Evolutionary conservation across 2,113 vertebrate genomes (phyloP).

Genomic region (Peromyscus leucopus): DNA sequence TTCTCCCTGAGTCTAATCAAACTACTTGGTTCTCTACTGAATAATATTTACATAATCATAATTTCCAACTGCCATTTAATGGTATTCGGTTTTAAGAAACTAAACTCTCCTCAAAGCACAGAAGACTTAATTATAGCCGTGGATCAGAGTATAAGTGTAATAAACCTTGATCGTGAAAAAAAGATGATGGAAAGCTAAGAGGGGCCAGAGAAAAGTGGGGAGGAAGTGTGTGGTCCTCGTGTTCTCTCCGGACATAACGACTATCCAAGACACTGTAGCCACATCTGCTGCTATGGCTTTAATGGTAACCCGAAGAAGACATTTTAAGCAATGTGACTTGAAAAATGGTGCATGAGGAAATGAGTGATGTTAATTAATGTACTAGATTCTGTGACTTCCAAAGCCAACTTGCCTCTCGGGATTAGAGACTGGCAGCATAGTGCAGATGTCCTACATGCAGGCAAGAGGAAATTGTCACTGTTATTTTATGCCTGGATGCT

Average conservation of each 20-base stretch:
- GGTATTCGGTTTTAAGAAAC: conserved; percentile 76
- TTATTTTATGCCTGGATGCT: conserved; percentile 32
- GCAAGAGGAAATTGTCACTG: conserved; percentile 4
- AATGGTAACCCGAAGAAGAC: not conserved
- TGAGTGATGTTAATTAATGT: not conserved
- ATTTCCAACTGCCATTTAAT: conserved; percentile 78
- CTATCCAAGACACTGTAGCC: not conserved
- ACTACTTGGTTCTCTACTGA: conserved; percentile 71
- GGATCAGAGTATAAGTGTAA: conserved; percentile 74
- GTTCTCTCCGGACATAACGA: not conserved
- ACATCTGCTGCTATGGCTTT: not conserved
- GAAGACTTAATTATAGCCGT: conserved; percentile 74
- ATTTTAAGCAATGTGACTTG: not conserved
- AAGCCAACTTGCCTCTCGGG: conserved; percentile 1
- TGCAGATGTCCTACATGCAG: not conserved
- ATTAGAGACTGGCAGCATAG: not conserved
- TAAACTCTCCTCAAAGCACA: conserved; percentile 70
- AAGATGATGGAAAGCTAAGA: conserved; percentile 8
- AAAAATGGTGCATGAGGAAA: not conserved
- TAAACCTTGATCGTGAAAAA: conserved; percentile 65
- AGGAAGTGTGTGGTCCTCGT: not conserved
- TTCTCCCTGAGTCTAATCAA: conserved; percentile 79
- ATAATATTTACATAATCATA: conserved; percentile 82
- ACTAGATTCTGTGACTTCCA: conserved; percentile 15
- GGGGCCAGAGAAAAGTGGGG: not conserved